Evolutionary conservation across 1,140 invertebrate genomes (phyloP).

Genomic region (Zaprionus ghesquierei): DNA sequence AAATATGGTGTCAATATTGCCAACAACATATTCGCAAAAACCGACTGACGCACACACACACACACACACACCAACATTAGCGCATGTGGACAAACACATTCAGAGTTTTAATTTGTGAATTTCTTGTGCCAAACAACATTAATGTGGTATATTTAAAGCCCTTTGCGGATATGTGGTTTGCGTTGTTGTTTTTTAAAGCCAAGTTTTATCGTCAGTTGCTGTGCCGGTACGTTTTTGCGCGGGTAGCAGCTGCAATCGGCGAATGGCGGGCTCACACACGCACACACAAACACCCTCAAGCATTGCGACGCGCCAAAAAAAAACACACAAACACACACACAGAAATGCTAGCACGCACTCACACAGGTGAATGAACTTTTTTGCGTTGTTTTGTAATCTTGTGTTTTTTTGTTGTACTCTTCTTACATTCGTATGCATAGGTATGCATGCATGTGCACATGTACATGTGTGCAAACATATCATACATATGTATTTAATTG

Average conservation of each 20-base stretch:
- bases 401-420: constrained; percentile 39
- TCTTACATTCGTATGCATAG: constrained; percentile 14
- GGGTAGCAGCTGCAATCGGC: constrained; percentile 32
- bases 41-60: neutral
- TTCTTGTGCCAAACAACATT: constrained; percentile 48
- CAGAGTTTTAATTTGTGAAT: constrained; percentile 63
- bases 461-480: neutral
- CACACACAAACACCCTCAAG: constrained; percentile 3
- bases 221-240: constrained; percentile 53
- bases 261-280: constrained; percentile 59
- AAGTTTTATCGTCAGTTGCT: constrained; percentile 37
- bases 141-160: constrained; percentile 49
- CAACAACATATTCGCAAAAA: constrained; percentile 6
- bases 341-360: constrained; percentile 50
- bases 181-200: constrained; percentile 32
- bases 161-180: constrained; percentile 37
- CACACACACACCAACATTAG: neutral
- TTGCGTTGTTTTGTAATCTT: constrained; percentile 77
- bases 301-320: constrained; percentile 31
- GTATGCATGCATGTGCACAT: neutral
- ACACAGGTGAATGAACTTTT: constrained; percentile 78
- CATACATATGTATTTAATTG: constrained; percentile 53
- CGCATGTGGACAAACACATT: constrained; percentile 20
- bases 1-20: constrained; percentile 14
- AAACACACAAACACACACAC: constrained; percentile 26